Conservation (phyloP, 2,797 vertebrate genomes). For the Glyptemys insculpta region DNA sequence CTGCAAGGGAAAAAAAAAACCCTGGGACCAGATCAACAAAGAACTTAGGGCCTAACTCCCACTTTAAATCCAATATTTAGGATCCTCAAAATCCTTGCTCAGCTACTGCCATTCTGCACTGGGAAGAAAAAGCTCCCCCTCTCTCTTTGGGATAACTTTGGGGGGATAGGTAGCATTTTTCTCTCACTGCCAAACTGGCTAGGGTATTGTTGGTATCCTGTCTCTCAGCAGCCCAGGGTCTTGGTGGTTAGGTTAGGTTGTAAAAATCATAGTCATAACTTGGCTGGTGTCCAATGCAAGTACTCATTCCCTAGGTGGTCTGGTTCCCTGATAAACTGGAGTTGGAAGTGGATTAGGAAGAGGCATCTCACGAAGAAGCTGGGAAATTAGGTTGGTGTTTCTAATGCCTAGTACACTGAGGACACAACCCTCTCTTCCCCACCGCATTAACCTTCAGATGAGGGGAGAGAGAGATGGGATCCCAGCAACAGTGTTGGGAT, state of each 20-base stretch:
- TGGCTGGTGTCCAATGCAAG: not conserved
- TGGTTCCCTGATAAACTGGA: not conserved
- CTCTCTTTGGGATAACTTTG: not conserved
- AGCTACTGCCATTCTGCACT: not conserved
- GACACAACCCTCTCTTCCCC: not conserved
- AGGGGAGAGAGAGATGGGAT: accelerated
- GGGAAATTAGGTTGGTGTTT: not conserved
- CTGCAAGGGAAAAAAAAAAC: not conserved
- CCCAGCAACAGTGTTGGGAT: not conserved
- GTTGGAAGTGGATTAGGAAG: not conserved
- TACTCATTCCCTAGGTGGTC: not conserved
- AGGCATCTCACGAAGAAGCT: accelerated
- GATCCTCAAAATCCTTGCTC: not conserved
- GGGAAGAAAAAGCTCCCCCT: not conserved
- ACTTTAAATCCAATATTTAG: not conserved
- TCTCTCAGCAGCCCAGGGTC: not conserved
- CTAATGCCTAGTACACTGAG: accelerated
- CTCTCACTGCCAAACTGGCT: not conserved
- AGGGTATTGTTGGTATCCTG: not conserved
- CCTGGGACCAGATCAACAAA: not conserved
- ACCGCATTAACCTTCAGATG: not conserved
- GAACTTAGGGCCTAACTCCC: not conserved
- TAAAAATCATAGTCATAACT: not conserved
- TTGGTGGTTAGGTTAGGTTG: not conserved
- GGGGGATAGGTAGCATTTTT: not conserved